A percentile compares a stretch with the other conserved stretches of the same genome.
These are phyloP conservation scores for Macaria notata DNA, from an alignment of 2,888 invertebrate genomes.

Conservation along the genomic window DNA sequence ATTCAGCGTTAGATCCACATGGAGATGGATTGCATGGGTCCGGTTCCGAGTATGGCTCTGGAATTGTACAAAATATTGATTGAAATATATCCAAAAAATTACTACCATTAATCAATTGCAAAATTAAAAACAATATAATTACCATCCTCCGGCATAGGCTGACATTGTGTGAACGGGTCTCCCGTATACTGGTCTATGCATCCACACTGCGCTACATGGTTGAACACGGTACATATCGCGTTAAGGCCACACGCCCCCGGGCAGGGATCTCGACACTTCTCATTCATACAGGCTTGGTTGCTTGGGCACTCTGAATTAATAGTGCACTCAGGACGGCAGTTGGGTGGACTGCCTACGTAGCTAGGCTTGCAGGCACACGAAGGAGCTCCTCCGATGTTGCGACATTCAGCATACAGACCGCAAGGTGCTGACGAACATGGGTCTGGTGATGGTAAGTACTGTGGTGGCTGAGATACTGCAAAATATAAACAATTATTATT, in stretches of 20 bases:
- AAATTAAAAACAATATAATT: slow-evolving; percentile 26
- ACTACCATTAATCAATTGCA: neutral
- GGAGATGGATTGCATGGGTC: slow-evolving; percentile 86
- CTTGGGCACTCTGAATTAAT: slow-evolving; percentile 87
- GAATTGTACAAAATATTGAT: slow-evolving; percentile 23
- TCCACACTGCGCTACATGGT: slow-evolving; percentile 84
- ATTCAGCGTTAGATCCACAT: slow-evolving; percentile 88
- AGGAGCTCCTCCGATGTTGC: slow-evolving; percentile 77
- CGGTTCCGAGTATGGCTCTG: slow-evolving; percentile 51
- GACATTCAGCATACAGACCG: slow-evolving; percentile 84
- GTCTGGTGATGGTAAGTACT: slow-evolving; percentile 55
- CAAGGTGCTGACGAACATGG: slow-evolving; percentile 87
- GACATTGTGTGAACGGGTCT: slow-evolving; percentile 82
- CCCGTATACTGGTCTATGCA: slow-evolving; percentile 82
- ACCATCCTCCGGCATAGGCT: slow-evolving; percentile 60
- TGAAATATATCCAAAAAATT: neutral
- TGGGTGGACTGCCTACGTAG: slow-evolving; percentile 85
- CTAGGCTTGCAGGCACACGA: slow-evolving; percentile 83
- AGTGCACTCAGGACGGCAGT: slow-evolving; percentile 86
- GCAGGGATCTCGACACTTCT: slow-evolving; percentile 86
- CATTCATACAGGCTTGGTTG: slow-evolving; percentile 84
- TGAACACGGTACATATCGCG: slow-evolving; percentile 82
- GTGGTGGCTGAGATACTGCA: slow-evolving; percentile 62
- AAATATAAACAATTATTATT: slow-evolving; percentile 19
- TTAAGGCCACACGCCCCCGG: slow-evolving; percentile 85